Conservation (phyloP, 2,888 invertebrate species). For the Epistrophe grossulariae region DNA sequence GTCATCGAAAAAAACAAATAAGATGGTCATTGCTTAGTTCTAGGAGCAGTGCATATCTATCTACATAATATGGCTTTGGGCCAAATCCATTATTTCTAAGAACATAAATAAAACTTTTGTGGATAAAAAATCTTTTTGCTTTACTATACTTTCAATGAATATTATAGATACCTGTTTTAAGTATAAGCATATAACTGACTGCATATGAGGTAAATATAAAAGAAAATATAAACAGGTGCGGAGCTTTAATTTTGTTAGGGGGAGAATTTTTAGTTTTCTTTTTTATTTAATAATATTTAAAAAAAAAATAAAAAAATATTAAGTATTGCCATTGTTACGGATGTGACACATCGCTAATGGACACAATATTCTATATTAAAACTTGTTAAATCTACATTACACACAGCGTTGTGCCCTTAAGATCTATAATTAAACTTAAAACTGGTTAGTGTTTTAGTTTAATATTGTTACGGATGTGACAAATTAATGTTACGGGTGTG, state of each 20-base stretch:
- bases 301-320: no score
- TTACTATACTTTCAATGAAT: conserved; percentile 12
- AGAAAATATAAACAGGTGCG: background rate
- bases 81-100: conserved; percentile 23
- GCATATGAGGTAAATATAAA: background rate
- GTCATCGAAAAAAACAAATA: conserved; percentile 4
- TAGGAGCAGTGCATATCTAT: background rate
- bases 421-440: no score
- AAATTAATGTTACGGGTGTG: no score
- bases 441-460: no score
- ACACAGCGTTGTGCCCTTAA: no score
- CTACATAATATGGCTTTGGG: conserved; percentile 11
- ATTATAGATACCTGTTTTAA: conserved; percentile 2
- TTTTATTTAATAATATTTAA: no score
- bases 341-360: no score
- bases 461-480: no score
- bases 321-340: no score
- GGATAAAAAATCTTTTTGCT: background rate
- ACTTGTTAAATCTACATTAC: no score
- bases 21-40: conserved; percentile 20
- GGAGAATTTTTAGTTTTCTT: background rate
- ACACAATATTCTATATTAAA: no score
- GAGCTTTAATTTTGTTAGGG: background rate
- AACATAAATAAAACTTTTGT: conserved; percentile 6
- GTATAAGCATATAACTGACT: background rate